A percentile compares a stretch with the other conserved stretches of the same genome.
Conservation (phyloP, 2,113 vertebrate species). For the Neoarius graeffei region DNA sequence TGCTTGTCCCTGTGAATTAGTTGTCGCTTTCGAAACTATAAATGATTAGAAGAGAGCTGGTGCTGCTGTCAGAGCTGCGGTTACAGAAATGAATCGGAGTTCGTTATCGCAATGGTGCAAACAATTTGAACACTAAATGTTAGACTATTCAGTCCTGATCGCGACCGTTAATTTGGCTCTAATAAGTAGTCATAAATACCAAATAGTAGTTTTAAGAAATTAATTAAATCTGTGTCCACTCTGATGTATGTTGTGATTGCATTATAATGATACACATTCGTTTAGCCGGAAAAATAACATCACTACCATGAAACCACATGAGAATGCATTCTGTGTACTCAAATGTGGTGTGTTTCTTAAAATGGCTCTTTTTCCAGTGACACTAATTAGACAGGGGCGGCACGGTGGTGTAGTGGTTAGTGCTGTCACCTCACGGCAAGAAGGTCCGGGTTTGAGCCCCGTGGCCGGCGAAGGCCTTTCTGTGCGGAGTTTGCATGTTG, state of each 20-base stretch:
- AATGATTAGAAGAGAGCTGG: background rate
- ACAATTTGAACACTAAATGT: background rate
- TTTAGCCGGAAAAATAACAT: slow-evolving; percentile 14
- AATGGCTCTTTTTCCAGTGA: background rate
- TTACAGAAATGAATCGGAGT: background rate
- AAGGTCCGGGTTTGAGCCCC: too few species aligned
- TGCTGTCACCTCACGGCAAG: too few species aligned
- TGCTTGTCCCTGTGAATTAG: too few species aligned
- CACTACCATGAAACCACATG: slow-evolving; percentile 3
- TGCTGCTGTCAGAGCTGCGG: background rate
- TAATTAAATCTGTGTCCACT: background rate
- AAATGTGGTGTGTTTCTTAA: background rate
- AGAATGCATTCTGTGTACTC: background rate
- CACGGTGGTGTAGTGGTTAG: too few species aligned
- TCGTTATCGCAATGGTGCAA: background rate
- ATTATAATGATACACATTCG: background rate
- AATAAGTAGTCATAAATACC: background rate
- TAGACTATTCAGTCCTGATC: too few species aligned
- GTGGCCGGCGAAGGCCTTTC: too few species aligned
- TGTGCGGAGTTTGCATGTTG: too few species aligned
- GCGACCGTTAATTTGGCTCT: background rate
- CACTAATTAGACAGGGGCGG: slow-evolving; percentile 2
- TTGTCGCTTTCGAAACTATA: background rate
- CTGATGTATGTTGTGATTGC: background rate
- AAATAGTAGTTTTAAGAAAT: background rate